These are phyloP conservation scores for Lutjanus erythropterus DNA, from an alignment of 2,113 vertebrate genomes.

Conservation along the genomic window DNA sequence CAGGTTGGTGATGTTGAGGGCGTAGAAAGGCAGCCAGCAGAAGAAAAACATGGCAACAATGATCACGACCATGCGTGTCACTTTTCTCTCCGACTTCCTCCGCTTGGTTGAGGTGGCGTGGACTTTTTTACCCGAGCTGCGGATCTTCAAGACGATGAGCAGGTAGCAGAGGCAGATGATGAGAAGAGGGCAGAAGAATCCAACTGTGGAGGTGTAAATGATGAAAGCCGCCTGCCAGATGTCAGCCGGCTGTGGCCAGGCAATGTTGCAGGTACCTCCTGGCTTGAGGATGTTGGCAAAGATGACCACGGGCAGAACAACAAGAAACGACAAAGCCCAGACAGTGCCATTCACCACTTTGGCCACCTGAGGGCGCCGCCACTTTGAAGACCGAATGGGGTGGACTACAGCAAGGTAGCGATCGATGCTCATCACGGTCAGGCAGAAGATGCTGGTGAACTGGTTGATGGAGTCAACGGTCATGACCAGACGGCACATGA, in stretches of 20 bases:
- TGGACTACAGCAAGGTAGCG: constrained; percentile 96
- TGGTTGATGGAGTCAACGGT: constrained; percentile 95
- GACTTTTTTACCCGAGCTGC: constrained; percentile 90
- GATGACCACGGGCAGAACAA: constrained; percentile 92
- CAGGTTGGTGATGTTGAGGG: constrained; percentile 93
- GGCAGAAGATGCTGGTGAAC: constrained; percentile 97
- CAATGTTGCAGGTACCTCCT: constrained; percentile 92
- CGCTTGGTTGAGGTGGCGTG: constrained; percentile 91
- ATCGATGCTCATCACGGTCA: constrained; percentile 96
- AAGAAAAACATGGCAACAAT: constrained; percentile 93
- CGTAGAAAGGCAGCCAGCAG: constrained; percentile 97
- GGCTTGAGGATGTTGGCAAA: constrained; percentile 90
- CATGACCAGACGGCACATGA: constrained; percentile 93
- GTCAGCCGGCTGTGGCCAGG: constrained; percentile 90
- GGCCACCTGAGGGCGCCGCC: constrained; percentile 92
- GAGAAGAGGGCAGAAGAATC: constrained; percentile 93
- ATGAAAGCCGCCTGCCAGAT: constrained; percentile 93
- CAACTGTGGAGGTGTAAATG: constrained; percentile 92
- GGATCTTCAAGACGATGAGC: constrained; percentile 93
- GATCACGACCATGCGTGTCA: constrained; percentile 95
- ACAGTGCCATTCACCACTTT: constrained; percentile 90
- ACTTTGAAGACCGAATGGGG: constrained; percentile 91
- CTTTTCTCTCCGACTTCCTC: constrained; percentile 91
- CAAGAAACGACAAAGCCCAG: constrained; percentile 92
- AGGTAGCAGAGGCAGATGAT: constrained; percentile 97